These are phyloP conservation scores for Tachina fera DNA, from an alignment of 2,888 invertebrate species.

Conservation along the genomic window DNA sequence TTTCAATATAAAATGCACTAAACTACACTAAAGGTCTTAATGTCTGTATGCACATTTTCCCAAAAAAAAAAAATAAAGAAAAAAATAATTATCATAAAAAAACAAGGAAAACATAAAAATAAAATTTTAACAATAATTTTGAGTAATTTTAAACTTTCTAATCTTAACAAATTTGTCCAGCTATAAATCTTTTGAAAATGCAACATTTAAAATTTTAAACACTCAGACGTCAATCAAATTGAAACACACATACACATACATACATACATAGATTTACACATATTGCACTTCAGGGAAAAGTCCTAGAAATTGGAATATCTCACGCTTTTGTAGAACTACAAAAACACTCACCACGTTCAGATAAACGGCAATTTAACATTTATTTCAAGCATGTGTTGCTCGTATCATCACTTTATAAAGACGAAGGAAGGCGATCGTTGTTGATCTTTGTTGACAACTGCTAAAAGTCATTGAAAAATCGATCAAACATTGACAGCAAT, in stretches of 20 bases:
- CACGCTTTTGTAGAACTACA: conserved; percentile 38
- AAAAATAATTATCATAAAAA: not conserved
- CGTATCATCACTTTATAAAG: conserved; percentile 20
- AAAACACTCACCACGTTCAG: conserved; percentile 8
- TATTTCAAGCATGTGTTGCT: conserved; percentile 35
- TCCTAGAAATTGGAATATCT: conserved; percentile 47
- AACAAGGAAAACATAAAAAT: conserved; percentile 9
- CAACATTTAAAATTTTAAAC: conserved; percentile 45
- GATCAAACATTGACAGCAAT: conserved; percentile 70
- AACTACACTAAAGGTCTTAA: conserved; percentile 45
- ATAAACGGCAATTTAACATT: conserved; percentile 6
- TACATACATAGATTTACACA: not conserved
- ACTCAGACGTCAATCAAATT: conserved; percentile 58
- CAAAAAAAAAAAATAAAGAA: conserved; percentile 1
- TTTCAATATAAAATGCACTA: conserved; percentile 62
- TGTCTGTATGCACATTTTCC: conserved; percentile 36
- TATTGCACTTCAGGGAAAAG: conserved; percentile 13
- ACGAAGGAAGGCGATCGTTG: conserved; percentile 17
- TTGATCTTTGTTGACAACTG: conserved; percentile 68
- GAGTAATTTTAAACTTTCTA: conserved; percentile 60
- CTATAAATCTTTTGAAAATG: conserved; percentile 50
- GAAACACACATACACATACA: conserved; percentile 25
- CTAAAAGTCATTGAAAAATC: conserved; percentile 66
- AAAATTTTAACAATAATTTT: conserved; percentile 54
- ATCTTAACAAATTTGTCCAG: conserved; percentile 66